Evolutionary conservation across 2,888 invertebrate species (phyloP).

Genomic region (Pristionchus entomophagus): DNA sequence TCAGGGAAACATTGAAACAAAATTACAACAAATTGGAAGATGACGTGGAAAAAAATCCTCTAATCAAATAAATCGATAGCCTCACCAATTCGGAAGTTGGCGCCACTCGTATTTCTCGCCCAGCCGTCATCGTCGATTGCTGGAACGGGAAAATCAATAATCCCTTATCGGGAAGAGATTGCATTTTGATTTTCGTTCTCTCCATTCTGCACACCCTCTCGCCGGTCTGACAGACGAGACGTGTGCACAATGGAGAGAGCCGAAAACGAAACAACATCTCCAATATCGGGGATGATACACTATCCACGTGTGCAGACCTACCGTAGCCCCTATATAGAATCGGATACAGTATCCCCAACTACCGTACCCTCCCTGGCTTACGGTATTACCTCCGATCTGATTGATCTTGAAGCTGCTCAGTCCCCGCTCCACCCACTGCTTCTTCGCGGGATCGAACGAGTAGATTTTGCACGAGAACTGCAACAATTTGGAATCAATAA

Average conservation of each 20-base stretch:
- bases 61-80: too few species aligned
- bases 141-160: background rate
- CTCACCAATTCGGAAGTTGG: slow-evolving; percentile 26
- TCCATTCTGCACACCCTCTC: too few species aligned
- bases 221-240: too few species aligned
- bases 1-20: too few species aligned
- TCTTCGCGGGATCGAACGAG: slow-evolving; percentile 66
- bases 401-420: slow-evolving; percentile 59
- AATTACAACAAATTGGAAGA: too few species aligned
- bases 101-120: background rate
- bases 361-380: background rate
- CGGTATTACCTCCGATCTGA: slow-evolving; percentile 44
- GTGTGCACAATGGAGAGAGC: too few species aligned
- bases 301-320: too few species aligned
- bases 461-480: slow-evolving; percentile 72
- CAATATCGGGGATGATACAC: too few species aligned
- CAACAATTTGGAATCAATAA: slow-evolving; percentile 43
- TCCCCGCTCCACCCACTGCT: slow-evolving; percentile 69
- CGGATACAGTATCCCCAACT: background rate
- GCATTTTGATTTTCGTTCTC: too few species aligned
- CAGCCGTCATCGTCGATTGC: slow-evolving; percentile 13
- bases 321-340: background rate
- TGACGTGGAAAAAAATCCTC: too few species aligned
- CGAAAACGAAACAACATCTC: too few species aligned
- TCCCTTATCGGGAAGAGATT: too few species aligned